Conservation (phyloP, 2,888 invertebrate species). For the Leptopterna dolabrata region DNA sequence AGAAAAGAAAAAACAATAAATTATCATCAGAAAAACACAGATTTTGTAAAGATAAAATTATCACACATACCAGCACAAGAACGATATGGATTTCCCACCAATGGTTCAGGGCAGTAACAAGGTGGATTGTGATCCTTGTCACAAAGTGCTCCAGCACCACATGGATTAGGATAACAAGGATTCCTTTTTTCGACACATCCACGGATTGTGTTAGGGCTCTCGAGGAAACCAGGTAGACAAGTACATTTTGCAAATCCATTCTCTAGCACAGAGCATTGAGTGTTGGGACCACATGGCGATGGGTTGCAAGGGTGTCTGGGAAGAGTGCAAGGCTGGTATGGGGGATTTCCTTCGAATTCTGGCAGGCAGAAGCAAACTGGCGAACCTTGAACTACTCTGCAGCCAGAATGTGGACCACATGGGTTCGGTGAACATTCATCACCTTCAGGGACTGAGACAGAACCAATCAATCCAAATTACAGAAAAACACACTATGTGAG, state of each 20-base stretch:
- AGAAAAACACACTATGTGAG: conserved; percentile 15
- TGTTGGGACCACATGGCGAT: conserved; percentile 89
- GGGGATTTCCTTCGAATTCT: conserved; percentile 88
- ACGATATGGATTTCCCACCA: conserved; percentile 85
- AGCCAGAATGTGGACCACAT: conserved; percentile 86
- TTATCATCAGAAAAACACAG: background rate
- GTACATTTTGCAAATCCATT: conserved; percentile 90
- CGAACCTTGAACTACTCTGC: conserved; percentile 78
- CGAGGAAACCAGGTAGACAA: conserved; percentile 83
- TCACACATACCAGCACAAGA: conserved; percentile 72
- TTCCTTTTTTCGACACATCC: conserved; percentile 84
- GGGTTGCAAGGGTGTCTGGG: conserved; percentile 85
- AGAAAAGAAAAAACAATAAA: background rate
- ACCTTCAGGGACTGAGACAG: conserved; percentile 85
- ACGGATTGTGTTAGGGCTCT: conserved; percentile 87
- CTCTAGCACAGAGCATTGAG: conserved; percentile 80
- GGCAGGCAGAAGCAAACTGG: conserved; percentile 89
- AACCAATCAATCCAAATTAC: background rate
- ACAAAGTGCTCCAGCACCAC: conserved; percentile 82
- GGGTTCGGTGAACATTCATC: conserved; percentile 85
- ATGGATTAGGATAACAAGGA: conserved; percentile 85
- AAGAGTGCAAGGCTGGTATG: conserved; percentile 76
- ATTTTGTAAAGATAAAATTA: background rate
- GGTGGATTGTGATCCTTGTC: conserved; percentile 82
- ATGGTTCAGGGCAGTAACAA: conserved; percentile 87